Evolutionary conservation across 2,113 vertebrate genomes (phyloP).

Genomic region (Pycnonotus jocosus): DNA sequence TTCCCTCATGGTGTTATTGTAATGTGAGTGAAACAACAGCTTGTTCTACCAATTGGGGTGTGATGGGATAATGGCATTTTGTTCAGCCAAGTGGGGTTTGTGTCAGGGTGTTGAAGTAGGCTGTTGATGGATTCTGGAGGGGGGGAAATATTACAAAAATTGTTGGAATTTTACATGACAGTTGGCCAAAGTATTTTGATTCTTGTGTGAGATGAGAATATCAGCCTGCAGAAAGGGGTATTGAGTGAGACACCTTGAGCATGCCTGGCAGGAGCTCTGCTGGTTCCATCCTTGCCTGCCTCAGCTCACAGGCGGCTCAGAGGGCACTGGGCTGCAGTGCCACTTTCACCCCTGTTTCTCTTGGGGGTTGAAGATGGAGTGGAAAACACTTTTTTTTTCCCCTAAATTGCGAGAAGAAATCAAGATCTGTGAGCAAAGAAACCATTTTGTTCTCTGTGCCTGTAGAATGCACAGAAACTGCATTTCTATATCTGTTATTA

Average conservation of each 20-base stretch:
- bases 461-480: neutral
- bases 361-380: neutral
- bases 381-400: neutral
- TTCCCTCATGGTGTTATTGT: neutral
- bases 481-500: neutral
- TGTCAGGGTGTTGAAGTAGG: neutral
- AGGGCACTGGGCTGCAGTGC: neutral
- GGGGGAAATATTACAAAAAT: neutral
- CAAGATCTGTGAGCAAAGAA: neutral
- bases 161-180: neutral
- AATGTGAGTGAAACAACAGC: neutral
- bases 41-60: neutral
- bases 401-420: neutral
- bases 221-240: neutral
- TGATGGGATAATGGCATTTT: neutral
- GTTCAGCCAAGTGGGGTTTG: neutral
- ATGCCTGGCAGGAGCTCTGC: neutral
- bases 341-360: neutral
- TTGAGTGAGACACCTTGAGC: neutral
- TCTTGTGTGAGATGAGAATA: neutral
- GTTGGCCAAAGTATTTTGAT: neutral
- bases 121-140: neutral
- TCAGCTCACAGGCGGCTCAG: neutral
- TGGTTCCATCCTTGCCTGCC: fast-evolving
- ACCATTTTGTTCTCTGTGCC: neutral